A percentile compares a stretch with the other conserved stretches of the same genome.
Conservation (phyloP, 2,113 vertebrate species). For the Upupa epops region DNA sequence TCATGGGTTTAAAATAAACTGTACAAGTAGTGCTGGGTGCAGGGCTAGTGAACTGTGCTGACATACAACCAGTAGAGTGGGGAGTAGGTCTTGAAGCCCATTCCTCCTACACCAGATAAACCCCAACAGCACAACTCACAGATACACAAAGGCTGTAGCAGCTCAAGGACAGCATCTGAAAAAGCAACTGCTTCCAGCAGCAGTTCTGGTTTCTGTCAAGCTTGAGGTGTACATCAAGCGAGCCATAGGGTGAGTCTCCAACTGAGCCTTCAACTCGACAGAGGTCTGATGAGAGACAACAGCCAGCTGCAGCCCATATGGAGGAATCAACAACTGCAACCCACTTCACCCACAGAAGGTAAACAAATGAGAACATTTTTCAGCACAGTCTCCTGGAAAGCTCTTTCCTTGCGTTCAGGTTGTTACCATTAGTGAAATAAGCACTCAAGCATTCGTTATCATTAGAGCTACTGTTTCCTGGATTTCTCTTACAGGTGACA, state of each 20-base stretch:
- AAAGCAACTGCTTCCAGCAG: not conserved
- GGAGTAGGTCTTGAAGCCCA: not conserved
- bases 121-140: not conserved
- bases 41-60: not conserved
- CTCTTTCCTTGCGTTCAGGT: not conserved
- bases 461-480: not conserved
- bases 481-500: not conserved
- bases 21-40: not conserved
- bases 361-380: not conserved
- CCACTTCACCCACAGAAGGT: not conserved
- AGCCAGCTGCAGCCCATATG: not conserved
- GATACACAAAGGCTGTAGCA: not conserved
- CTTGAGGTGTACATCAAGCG: not conserved
- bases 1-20: not conserved
- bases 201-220: not conserved
- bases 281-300: not conserved
- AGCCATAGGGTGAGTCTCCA: not conserved
- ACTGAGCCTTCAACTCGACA: not conserved
- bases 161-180: not conserved
- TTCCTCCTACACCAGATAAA: not conserved
- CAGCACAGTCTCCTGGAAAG: not conserved
- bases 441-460: not conserved
- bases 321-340: not conserved
- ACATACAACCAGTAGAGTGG: not conserved
- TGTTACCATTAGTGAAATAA: not conserved